Evolutionary conservation across 2,797 vertebrate genomes (phyloP).

Genomic region (Poecile montanus): DNA sequence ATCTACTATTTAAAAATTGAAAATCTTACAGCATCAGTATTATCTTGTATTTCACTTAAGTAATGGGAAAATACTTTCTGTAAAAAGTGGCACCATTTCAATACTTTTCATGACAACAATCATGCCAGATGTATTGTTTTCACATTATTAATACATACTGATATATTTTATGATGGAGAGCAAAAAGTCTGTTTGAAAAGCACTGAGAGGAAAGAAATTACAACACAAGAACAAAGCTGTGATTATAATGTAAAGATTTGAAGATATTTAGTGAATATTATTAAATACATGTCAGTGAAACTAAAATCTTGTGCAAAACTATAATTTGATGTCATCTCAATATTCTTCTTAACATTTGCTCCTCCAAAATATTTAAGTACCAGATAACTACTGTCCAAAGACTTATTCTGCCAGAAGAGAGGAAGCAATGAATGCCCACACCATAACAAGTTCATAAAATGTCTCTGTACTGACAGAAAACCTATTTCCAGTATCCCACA

Average conservation of each 20-base stretch:
- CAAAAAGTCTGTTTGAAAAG: not conserved
- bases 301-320: not conserved
- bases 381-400: not conserved
- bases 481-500: conserved; percentile 49
- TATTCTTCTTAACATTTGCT: not conserved
- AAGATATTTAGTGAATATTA: not conserved
- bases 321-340: not conserved
- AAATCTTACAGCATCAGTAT: not conserved
- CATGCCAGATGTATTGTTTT: not conserved
- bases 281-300: not conserved
- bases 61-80: not conserved
- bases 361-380: not conserved
- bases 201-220: not conserved
- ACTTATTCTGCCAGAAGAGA: not conserved
- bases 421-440: conserved; percentile 1
- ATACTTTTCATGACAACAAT: not conserved
- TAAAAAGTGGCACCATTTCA: not conserved
- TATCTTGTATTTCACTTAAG: not conserved
- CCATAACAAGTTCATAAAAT: conserved; percentile 1
- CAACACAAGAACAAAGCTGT: not conserved
- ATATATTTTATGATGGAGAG: not conserved
- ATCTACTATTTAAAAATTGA: not conserved
- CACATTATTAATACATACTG: not conserved
- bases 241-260: not conserved
- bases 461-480: conserved; percentile 47